Evolutionary conservation across 2,888 invertebrate species (phyloP).

Genomic region (Nomada lathburiana): DNA sequence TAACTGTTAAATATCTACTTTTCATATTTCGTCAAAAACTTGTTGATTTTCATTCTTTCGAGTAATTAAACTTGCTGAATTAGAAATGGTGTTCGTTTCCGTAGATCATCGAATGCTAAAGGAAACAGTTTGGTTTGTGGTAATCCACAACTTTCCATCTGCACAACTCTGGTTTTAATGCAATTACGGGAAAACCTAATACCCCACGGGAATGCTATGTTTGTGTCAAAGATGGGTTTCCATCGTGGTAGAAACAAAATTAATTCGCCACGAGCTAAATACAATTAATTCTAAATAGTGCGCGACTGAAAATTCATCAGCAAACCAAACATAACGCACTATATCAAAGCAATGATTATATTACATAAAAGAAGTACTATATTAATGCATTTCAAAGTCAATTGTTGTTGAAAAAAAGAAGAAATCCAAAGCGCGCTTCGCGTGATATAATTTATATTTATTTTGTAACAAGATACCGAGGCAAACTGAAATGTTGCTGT

Average conservation of each 20-base stretch:
- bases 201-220: constrained; percentile 67
- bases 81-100: constrained; percentile 31
- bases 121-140: constrained; percentile 61
- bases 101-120: constrained; percentile 53
- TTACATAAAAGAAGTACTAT: not conserved
- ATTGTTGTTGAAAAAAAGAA: not conserved
- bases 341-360: not conserved
- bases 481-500: too few species aligned
- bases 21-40: not conserved
- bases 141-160: constrained; percentile 73
- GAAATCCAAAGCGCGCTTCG: too few species aligned
- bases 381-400: not conserved
- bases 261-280: not conserved
- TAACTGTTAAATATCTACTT: not conserved
- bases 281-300: constrained; percentile 11
- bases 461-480: too few species aligned
- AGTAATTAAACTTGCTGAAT: constrained; percentile 13
- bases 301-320: not conserved
- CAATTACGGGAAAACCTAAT: constrained; percentile 76
- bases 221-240: constrained; percentile 58
- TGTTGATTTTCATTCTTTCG: not conserved
- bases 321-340: too few species aligned
- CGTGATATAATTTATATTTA: too few species aligned
- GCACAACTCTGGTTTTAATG: constrained; percentile 73
- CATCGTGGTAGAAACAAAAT: constrained; percentile 35